phyloP scores from a whole-genome alignment of 2,113 vertebrate species.

The Corydoras sp. region DNA sequence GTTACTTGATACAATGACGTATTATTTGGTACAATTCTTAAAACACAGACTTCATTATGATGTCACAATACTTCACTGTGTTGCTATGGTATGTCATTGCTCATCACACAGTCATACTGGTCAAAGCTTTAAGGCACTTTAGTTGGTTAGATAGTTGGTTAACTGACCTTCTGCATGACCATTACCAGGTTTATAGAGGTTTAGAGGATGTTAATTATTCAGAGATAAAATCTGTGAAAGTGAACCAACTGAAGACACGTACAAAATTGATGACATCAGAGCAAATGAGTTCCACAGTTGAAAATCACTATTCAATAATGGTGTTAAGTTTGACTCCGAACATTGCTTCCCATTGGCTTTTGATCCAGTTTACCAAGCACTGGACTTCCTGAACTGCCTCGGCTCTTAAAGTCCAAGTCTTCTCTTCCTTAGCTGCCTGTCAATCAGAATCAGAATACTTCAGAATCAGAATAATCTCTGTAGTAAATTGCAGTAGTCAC shows the following conservation, averaged over 20 bases:
- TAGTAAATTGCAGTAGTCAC: no score
- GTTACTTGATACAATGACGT: no score
- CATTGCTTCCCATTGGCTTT: slow-evolving; percentile 78
- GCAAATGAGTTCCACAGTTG: slow-evolving; percentile 35
- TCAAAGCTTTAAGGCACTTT: no score
- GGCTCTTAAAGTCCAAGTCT: slow-evolving; percentile 70
- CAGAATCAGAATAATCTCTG: no score
- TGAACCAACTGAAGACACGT: not conserved
- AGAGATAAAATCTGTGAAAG: not conserved
- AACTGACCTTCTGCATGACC: no score
- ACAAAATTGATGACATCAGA: slow-evolving; percentile 22
- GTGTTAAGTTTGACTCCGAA: slow-evolving; percentile 75
- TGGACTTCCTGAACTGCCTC: slow-evolving; percentile 66
- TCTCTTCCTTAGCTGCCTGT: slow-evolving; percentile 71
- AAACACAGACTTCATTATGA: no score
- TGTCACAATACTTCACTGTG: no score
- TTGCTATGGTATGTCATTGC: no score
- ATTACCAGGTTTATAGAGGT: not conserved
- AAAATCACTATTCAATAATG: slow-evolving; percentile 42
- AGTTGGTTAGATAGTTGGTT: no score
- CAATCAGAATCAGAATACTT: not conserved
- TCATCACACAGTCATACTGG: no score
- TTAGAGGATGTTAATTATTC: not conserved
- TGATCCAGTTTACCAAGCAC: slow-evolving; percentile 74
- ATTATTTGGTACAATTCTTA: no score